phyloP scores from a whole-genome alignment of 1,140 invertebrate species.

The Cotesia typhae region DNA sequence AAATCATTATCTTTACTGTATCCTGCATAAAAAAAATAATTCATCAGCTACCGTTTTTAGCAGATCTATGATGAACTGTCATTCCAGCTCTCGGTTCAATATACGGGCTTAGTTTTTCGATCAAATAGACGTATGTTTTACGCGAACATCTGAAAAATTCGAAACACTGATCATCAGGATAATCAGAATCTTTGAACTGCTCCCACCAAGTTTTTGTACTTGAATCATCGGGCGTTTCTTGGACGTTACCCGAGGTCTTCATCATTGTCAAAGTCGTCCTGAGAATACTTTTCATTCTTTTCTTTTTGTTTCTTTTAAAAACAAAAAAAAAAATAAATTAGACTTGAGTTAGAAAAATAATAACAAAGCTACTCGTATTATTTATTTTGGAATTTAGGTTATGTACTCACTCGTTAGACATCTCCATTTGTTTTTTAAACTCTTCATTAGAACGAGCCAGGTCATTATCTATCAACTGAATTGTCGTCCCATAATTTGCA shows the following conservation, averaged over 20 bases:
- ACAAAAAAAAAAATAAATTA: not conserved
- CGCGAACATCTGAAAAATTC: conserved; percentile 39
- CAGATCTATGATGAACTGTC: not conserved
- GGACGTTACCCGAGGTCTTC: not conserved
- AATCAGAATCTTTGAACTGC: conserved; percentile 32
- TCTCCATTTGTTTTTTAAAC: not conserved
- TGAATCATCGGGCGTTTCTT: not conserved
- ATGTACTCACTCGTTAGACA: not conserved
- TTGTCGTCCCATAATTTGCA: not conserved
- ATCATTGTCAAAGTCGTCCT: not conserved
- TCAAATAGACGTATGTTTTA: conserved; percentile 37
- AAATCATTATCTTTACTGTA: too few species aligned
- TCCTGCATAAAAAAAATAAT: not conserved
- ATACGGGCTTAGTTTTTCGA: conserved; percentile 29
- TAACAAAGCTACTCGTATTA: not conserved
- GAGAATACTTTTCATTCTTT: not conserved
- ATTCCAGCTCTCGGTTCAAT: conserved; percentile 26
- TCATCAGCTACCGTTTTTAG: not conserved
- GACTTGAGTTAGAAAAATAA: not conserved
- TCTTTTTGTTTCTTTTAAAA: not conserved
- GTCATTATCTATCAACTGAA: not conserved
- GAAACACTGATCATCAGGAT: conserved; percentile 36
- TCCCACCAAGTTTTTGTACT: conserved; percentile 34
- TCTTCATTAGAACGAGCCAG: not conserved
- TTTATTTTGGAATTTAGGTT: not conserved